These are phyloP conservation scores for Intellagama lesueurii DNA, from an alignment of 2,797 vertebrate species.

Conservation along the genomic window DNA sequence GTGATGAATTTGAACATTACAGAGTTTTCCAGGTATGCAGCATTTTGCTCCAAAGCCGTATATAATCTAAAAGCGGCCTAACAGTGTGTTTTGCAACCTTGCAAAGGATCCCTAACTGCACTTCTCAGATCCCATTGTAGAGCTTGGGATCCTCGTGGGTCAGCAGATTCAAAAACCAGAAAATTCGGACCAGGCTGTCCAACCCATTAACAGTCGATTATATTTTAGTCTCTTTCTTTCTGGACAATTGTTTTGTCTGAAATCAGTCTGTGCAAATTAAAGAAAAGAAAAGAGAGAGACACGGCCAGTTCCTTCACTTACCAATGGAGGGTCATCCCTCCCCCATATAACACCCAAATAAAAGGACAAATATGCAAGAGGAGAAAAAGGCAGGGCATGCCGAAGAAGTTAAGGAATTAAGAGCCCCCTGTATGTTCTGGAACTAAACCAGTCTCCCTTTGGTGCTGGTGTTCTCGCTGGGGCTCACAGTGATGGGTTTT, in stretches of 20 bases:
- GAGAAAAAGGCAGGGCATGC: neutral
- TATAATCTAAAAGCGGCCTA: no score
- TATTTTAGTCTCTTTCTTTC: no score
- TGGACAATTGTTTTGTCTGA: no score
- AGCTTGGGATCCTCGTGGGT: neutral
- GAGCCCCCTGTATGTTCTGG: no score
- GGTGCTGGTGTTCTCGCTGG: no score
- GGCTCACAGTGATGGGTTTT: no score
- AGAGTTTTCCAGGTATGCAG: neutral
- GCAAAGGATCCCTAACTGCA: neutral
- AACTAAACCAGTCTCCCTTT: no score
- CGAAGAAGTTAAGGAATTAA: no score
- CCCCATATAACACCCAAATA: neutral
- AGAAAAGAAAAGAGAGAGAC: neutral
- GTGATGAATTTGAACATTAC: no score
- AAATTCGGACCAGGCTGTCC: neutral
- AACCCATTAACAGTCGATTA: neutral
- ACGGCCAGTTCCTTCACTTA: neutral
- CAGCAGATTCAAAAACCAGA: neutral
- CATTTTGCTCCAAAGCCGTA: neutral
- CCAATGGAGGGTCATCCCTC: neutral
- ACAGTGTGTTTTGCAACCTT: neutral
- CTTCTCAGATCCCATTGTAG: neutral
- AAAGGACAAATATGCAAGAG: neutral
- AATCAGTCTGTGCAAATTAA: neutral